These are phyloP conservation scores for Thalpophila matura DNA, from an alignment of 2,888 invertebrate genomes.

Conservation along the genomic window DNA sequence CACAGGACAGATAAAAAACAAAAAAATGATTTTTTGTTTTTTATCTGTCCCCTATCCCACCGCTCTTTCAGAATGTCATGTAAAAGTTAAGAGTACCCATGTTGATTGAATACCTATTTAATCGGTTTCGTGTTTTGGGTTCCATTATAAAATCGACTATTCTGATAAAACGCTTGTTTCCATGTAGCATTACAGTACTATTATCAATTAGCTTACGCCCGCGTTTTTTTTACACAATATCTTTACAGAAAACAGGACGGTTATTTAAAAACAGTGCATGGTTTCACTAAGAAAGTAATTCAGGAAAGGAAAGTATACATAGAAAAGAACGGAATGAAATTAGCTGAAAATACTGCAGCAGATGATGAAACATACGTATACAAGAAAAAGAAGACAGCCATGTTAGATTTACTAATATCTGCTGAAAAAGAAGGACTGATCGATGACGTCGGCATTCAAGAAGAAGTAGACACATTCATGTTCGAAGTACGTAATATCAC, in stretches of 20 bases:
- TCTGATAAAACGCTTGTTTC: neutral
- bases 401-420: conserved; percentile 89
- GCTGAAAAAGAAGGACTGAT: conserved; percentile 87
- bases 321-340: conserved; percentile 53
- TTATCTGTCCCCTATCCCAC: too few species aligned
- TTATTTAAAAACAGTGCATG: conserved; percentile 76
- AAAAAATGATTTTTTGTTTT: too few species aligned
- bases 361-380: conserved; percentile 65
- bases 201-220: too few species aligned
- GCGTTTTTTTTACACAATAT: too few species aligned
- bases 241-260: conserved; percentile 82
- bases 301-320: conserved; percentile 65
- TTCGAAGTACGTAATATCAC: conserved; percentile 83
- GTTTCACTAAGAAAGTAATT: conserved; percentile 85
- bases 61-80: too few species aligned
- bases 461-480: conserved; percentile 92
- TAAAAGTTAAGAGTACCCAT: too few species aligned
- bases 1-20: too few species aligned
- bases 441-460: conserved; percentile 89
- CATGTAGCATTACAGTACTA: too few species aligned
- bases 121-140: too few species aligned
- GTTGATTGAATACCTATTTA: too few species aligned
- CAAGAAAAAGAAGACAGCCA: conserved; percentile 87
- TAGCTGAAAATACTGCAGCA: conserved; percentile 42
- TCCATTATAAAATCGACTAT: too few species aligned